These are phyloP conservation scores for Lates calcarifer DNA, from an alignment of 2,113 vertebrate species.

Conservation along the genomic window DNA sequence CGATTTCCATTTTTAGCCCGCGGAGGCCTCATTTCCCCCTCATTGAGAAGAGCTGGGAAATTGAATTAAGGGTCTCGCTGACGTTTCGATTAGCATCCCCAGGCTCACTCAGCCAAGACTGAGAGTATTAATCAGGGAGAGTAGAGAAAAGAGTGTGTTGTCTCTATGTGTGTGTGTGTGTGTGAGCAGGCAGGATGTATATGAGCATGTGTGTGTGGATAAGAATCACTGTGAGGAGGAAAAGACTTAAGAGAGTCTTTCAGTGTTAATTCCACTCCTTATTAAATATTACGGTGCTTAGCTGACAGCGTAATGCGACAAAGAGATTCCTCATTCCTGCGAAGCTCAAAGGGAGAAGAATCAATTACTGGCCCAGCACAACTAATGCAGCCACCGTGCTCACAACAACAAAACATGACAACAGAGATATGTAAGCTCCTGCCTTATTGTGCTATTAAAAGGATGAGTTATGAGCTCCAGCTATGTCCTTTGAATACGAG, in stretches of 20 bases:
- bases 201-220: conserved; percentile 8
- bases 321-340: conserved; percentile 35
- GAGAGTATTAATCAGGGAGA: conserved; percentile 74
- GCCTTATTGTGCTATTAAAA: conserved; percentile 19
- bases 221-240: conserved; percentile 34
- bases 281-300: conserved; percentile 62
- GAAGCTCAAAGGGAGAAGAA: conserved; percentile 43
- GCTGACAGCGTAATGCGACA: conserved; percentile 55
- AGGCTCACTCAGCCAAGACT: conserved; percentile 66
- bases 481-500: not conserved
- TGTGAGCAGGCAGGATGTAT: conserved; percentile 8
- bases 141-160: conserved; percentile 34
- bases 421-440: conserved; percentile 24
- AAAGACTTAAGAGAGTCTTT: conserved; percentile 44
- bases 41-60: conserved; percentile 77
- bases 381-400: not conserved
- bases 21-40: conserved; percentile 73
- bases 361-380: conserved; percentile 42
- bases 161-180: conserved; percentile 16
- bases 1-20: conserved; percentile 79
- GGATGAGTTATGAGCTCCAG: conserved; percentile 29
- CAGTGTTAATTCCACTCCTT: conserved; percentile 58
- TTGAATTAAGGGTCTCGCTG: conserved; percentile 81
- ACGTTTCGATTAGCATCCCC: conserved; percentile 80
- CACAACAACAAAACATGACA: conserved; percentile 37